A percentile compares a stretch with the other conserved stretches of the same genome.
phyloP scores from a whole-genome alignment of 2,797 vertebrate genomes.

The Mallotus villosus region DNA sequence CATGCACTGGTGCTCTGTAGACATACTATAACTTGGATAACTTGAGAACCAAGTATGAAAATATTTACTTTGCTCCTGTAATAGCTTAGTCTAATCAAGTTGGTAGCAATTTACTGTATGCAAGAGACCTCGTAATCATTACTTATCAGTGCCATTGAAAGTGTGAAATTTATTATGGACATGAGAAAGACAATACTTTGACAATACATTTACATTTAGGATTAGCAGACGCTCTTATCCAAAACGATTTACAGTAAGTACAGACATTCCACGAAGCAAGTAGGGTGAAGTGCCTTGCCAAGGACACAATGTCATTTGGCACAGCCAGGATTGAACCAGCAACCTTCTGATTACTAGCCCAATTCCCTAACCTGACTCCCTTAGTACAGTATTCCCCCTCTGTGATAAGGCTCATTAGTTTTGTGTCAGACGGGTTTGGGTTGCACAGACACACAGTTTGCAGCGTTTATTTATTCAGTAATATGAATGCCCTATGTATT shows the following conservation, averaged over 20 bases:
- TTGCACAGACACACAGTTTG: constrained; percentile 41
- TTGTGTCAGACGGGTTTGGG: constrained; percentile 49
- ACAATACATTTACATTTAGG: no score
- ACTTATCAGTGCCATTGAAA: constrained; percentile 18
- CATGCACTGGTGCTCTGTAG: constrained; percentile 34
- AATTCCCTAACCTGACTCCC: no score
- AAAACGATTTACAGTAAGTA: no score
- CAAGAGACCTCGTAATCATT: constrained; percentile 25
- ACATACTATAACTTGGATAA: constrained; percentile 42
- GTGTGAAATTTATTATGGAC: constrained; percentile 4
- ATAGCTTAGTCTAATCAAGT: constrained; percentile 8
- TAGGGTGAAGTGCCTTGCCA: no score
- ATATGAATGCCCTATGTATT: constrained; percentile 37
- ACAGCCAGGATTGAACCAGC: no score
- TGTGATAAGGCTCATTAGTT: constrained; percentile 47
- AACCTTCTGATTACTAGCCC: no score
- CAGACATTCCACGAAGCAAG: no score
- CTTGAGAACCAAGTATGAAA: not conserved
- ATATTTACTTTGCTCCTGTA: constrained; percentile 13
- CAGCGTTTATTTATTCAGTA: constrained; percentile 40
- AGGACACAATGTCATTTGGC: no score
- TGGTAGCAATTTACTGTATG: constrained; percentile 18
- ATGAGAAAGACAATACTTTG: not conserved
- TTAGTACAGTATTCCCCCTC: not conserved
- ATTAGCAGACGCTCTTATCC: no score